Evolutionary conservation across 2,113 vertebrate species (phyloP).

Genomic region (Heloderma charlesbogerti): DNA sequence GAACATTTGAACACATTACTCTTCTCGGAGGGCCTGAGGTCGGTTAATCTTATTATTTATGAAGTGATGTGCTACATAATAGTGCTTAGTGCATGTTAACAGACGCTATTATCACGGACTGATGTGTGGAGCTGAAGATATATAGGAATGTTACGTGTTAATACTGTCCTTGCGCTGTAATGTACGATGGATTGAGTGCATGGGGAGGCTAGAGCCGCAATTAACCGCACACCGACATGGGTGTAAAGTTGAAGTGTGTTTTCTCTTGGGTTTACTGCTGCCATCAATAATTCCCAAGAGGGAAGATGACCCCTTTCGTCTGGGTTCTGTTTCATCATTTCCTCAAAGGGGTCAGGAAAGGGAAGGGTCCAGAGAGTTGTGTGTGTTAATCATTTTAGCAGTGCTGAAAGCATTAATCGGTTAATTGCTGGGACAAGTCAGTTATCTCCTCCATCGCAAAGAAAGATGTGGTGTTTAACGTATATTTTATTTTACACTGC

Average conservation of each 20-base stretch:
- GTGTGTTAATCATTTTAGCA: background rate
- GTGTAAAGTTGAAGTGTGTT: constrained; percentile 89
- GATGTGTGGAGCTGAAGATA: constrained; percentile 93
- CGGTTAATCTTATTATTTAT: constrained; percentile 99
- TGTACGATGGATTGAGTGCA: constrained; percentile 88
- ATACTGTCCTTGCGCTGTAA: constrained; percentile 88
- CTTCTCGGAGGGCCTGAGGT: constrained; percentile 92
- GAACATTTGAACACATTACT: constrained; percentile 98
- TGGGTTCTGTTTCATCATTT: constrained; percentile 35
- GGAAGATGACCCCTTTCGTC: constrained; percentile 61
- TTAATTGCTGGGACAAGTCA: background rate
- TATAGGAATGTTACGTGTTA: constrained; percentile 94
- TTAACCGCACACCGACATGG: constrained; percentile 88
- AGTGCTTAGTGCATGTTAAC: constrained; percentile 99
- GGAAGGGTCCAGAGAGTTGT: background rate
- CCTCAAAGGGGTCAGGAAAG: background rate
- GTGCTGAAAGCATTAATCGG: background rate
- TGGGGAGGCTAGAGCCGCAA: constrained; percentile 85
- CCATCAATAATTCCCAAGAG: constrained; percentile 85
- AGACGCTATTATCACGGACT: constrained; percentile 98
- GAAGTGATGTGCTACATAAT: constrained; percentile 99
- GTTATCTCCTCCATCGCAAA: background rate
- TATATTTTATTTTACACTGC: background rate
- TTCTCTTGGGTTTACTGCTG: constrained; percentile 67
- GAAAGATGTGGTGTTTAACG: background rate